Percentiles rank a stretch among this genome's conserved stretches.
These are phyloP conservation scores for Chirona hameri DNA, from an alignment of 2,888 invertebrate genomes.

Conservation along the genomic window DNA sequence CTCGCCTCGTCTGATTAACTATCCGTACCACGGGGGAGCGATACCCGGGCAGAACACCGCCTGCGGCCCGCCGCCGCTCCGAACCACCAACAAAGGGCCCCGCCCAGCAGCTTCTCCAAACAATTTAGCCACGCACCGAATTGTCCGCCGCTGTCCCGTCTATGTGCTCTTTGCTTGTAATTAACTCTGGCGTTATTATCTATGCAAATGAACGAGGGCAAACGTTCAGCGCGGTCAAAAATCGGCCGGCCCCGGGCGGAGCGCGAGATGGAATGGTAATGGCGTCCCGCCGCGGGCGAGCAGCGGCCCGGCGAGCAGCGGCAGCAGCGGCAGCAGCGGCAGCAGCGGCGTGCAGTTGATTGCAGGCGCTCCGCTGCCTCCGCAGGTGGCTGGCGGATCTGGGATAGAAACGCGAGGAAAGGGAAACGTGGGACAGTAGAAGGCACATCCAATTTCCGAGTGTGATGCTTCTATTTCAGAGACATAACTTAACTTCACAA, in stretches of 20 bases:
- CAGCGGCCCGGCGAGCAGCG: background rate
- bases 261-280: background rate
- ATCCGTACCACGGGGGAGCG: background rate
- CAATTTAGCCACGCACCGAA: background rate
- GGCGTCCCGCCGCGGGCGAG: background rate
- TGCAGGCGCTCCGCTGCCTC: no score
- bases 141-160: background rate
- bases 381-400: no score
- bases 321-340: no score
- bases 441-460: no score
- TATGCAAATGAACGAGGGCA: background rate
- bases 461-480: no score
- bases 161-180: conserved; percentile 24
- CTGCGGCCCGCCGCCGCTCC: background rate
- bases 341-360: no score
- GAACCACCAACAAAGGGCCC: background rate
- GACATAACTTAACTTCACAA: no score
- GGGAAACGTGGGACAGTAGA: no score
- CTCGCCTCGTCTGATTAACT: background rate
- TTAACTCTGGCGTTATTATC: conserved; percentile 25
- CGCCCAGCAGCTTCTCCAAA: background rate
- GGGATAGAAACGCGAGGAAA: no score
- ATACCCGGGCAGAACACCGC: background rate
- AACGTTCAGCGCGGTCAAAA: conserved; percentile 12
- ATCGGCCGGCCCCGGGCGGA: background rate